phyloP scores from a whole-genome alignment of 2,113 vertebrate genomes.

The Poeciliopsis turrubarensis region DNA sequence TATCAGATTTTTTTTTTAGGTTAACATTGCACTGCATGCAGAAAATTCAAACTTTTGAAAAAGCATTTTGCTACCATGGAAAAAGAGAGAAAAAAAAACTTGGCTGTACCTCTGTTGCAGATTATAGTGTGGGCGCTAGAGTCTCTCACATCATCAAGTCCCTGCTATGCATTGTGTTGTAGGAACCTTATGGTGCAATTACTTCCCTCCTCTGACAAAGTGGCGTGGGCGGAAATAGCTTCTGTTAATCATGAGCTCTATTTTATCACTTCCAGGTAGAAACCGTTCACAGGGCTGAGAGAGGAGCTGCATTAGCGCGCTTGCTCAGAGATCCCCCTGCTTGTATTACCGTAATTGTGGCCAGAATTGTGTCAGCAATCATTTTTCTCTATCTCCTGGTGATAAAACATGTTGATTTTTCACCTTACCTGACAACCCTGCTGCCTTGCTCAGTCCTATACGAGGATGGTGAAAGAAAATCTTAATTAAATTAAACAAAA shows the following conservation, averaged over 20 bases:
- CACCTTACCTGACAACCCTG: conserved; percentile 34
- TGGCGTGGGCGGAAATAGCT: conserved; percentile 71
- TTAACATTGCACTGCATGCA: conserved; percentile 15
- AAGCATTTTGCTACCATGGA: not conserved
- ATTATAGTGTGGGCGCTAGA: conserved; percentile 72
- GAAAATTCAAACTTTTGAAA: conserved; percentile 39
- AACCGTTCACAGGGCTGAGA: conserved; percentile 35
- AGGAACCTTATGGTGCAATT: conserved; percentile 72
- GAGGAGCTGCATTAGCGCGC: conserved; percentile 66
- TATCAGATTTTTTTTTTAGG: conserved; percentile 1
- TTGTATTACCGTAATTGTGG: conserved; percentile 70
- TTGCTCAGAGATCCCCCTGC: conserved; percentile 50
- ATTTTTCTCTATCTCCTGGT: conserved; percentile 38
- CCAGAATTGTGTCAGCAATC: conserved; percentile 61
- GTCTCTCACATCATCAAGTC: conserved; percentile 74
- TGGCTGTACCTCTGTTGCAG: conserved; percentile 27
- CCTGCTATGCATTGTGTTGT: conserved; percentile 67
- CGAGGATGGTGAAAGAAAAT: conserved; percentile 30
- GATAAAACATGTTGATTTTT: conserved; percentile 44
- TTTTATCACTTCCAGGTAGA: conserved; percentile 76
- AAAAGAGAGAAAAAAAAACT: not conserved
- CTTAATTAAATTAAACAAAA: conserved; percentile 70
- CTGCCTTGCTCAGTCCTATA: conserved; percentile 30
- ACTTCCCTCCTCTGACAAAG: conserved; percentile 68
- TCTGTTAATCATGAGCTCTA: conserved; percentile 77